Percentiles rank a stretch among this genome's conserved stretches.
Conservation (phyloP, 2,888 invertebrate genomes). For the Euzetes globulus region DNA sequence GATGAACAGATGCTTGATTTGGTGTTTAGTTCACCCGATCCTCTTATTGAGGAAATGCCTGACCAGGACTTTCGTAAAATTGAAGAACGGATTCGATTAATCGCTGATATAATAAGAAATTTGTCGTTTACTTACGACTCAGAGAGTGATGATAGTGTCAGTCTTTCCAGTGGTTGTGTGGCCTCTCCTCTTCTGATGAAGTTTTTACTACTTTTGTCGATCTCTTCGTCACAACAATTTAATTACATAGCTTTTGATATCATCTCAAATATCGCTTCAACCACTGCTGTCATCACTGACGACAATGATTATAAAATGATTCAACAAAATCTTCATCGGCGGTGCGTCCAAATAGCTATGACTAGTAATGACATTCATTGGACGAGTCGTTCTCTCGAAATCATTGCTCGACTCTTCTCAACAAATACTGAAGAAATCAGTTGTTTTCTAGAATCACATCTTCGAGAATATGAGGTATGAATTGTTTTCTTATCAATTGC, state of each 20-base stretch:
- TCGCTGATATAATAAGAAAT: conserved; percentile 35
- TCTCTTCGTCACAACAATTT: conserved; percentile 23
- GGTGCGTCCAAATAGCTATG: conserved; percentile 27
- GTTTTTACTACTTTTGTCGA: conserved; percentile 34
- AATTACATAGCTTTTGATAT: conserved; percentile 35
- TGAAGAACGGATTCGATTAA: conserved; percentile 22
- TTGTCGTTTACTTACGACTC: conserved; percentile 34
- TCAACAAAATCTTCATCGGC: conserved; percentile 21
- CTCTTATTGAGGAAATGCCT: conserved; percentile 14
- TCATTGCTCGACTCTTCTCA: conserved; percentile 34
- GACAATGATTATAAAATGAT: conserved; percentile 17
- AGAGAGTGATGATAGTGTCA: background rate
- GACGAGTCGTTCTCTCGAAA: conserved; percentile 36
- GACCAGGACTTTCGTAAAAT: conserved; percentile 26
- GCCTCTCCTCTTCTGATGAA: conserved; percentile 33
- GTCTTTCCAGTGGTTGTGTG: background rate
- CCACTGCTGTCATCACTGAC: background rate
- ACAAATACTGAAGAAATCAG: conserved; percentile 11
- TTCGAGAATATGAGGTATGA: conserved; percentile 34
- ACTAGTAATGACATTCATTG: conserved; percentile 32
- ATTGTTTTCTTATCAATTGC: too few relatives aligned
- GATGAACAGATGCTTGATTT: conserved; percentile 30
- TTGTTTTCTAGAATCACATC: conserved; percentile 21
- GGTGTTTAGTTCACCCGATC: conserved; percentile 9
- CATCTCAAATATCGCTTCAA: conserved; percentile 34